Evolutionary conservation across 2,113 vertebrate species (phyloP), one percentile per base, ranked within the genome.

Genomic region (Greenwoodochromis staneri): DNA sequence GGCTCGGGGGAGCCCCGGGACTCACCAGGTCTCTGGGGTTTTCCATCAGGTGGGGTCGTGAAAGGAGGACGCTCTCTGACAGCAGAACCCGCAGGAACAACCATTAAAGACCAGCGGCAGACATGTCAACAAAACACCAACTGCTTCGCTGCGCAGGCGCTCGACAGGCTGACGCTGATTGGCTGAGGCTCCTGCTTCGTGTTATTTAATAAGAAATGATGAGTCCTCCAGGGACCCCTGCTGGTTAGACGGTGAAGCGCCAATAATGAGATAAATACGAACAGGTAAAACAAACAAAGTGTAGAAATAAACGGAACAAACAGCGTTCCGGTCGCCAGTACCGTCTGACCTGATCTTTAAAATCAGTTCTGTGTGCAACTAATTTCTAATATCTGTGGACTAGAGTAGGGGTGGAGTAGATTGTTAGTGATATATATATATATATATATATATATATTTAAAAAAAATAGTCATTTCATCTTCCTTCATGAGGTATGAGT

Each of bases 1-100:
- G 36, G 55, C 4, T 21, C 12, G 17, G 17, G 53, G 47, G 6
- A 14, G 45, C 36, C 80, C 4, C 57, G 3, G 14, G 3, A 93
- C 94, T 95, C 87, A 95, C 93, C 91, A 89, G 83, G 78, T 95
- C 93, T 91, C 92, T 76, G 59, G 91, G 54, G 59, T 82, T 91
- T 27, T 94, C 93, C 94, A 95, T 95, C 40, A 81, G 80, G 9
- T 36, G 80, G 40, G 24, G 6, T 80, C 81, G 40, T 42, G 38
- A 53, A 9, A 9, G 80, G 17, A 21, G 19, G 71, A 11, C 38
- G 63, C 34, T 53, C 73, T 45, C 17, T 49, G 63, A 29, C 85
- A 10, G 71, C 53, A 29, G 59, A 73, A 81, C 63, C 81, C 83
- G 78, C 87, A 83, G 16, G 51, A 80, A 71, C 9, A 40, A 45